A percentile compares a stretch with the other conserved stretches of the same genome.
These are phyloP conservation scores for Hirudo medicinalis DNA, from an alignment of 1,140 invertebrate species.

Conservation along the genomic window DNA sequence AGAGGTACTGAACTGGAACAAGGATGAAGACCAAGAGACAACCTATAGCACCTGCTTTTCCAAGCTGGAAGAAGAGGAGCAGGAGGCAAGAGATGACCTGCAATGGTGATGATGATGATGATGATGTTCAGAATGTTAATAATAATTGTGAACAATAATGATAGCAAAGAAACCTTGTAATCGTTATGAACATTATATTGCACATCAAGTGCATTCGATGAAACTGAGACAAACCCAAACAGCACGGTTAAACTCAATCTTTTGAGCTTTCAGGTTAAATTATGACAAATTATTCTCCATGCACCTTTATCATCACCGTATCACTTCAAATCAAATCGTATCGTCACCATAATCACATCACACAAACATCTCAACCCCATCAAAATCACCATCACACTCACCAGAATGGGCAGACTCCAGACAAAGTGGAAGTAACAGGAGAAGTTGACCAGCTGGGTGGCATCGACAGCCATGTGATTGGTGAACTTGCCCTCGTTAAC, in stretches of 20 bases:
- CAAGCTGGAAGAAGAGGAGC: slow-evolving; percentile 60
- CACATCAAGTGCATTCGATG: no score
- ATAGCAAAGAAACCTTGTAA: no score
- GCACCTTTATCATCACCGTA: neutral
- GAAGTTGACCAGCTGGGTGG: slow-evolving; percentile 65
- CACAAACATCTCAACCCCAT: neutral
- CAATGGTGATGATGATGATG: slow-evolving; percentile 23
- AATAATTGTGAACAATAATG: no score
- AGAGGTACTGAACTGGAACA: slow-evolving; percentile 37
- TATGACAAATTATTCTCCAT: neutral
- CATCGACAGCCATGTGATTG: slow-evolving; percentile 71
- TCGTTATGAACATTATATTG: no score
- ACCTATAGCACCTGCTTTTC: slow-evolving; percentile 62
- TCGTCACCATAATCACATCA: no score
- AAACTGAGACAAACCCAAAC: no score
- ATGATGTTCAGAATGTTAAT: neutral
- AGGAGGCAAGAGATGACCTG: slow-evolving; percentile 59
- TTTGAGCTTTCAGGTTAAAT: no score
- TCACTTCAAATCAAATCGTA: no score
- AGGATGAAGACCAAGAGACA: slow-evolving; percentile 42
- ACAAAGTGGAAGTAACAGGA: slow-evolving; percentile 70
- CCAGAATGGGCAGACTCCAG: slow-evolving; percentile 73
- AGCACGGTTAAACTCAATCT: no score
- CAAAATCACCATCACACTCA: slow-evolving; percentile 32
- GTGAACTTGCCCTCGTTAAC: slow-evolving; percentile 42